These are phyloP conservation scores for Mustela nigripes DNA, from an alignment of 2,113 vertebrate species.

Conservation along the genomic window DNA sequence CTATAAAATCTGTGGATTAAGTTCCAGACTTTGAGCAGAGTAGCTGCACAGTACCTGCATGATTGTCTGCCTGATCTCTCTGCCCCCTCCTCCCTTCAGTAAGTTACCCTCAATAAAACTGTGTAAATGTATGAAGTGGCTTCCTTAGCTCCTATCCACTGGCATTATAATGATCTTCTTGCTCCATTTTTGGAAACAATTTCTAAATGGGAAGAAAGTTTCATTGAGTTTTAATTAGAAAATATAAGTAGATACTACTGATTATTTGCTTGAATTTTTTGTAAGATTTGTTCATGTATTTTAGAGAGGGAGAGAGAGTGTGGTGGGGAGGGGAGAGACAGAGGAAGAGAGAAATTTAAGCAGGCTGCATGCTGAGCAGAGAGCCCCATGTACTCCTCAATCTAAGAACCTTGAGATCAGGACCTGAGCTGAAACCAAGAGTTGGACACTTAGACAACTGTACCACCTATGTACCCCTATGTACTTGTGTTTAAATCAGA, in stretches of 20 bases:
- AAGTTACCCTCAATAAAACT: not conserved
- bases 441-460: not conserved
- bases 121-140: not conserved
- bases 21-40: not conserved
- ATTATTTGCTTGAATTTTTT: not conserved
- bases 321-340: not conserved
- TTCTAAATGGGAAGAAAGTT: slow-evolving; percentile 20
- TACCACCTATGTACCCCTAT: not conserved
- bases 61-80: not conserved
- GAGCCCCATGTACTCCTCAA: not conserved
- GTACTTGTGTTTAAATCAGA: not conserved
- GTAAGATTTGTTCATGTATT: not conserved
- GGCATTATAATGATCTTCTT: not conserved
- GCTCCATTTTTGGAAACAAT: slow-evolving; percentile 24
- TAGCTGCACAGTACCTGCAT: not conserved
- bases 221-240: not conserved
- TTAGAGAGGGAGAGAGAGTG: not conserved
- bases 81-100: not conserved
- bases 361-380: not conserved
- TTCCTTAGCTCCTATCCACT: not conserved
- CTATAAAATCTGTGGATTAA: not conserved
- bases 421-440: not conserved
- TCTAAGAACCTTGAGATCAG: not conserved
- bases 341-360: not conserved
- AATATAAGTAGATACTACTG: not conserved